phyloP scores from a whole-genome alignment of 2,113 vertebrate species.

The Mormyrus lacerda region DNA sequence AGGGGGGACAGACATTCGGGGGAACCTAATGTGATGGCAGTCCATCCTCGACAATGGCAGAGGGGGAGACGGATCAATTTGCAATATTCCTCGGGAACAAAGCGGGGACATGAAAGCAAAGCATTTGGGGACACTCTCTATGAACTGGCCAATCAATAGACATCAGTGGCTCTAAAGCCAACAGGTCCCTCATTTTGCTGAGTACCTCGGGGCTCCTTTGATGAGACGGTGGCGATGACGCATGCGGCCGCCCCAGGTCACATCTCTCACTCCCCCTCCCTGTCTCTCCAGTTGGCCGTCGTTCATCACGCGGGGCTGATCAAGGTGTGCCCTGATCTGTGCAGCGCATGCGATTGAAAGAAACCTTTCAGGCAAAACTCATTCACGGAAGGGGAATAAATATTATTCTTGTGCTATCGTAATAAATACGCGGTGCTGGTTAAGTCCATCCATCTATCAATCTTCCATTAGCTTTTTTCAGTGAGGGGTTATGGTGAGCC shows the following conservation, averaged over 20 bases:
- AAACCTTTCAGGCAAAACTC: not conserved
- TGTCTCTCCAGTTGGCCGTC: conserved; percentile 41
- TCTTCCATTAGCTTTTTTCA: not conserved
- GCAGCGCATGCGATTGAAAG: not conserved
- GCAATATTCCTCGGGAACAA: conserved; percentile 85
- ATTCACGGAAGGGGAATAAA: not conserved
- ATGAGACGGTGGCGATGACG: conserved; percentile 45
- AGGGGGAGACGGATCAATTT: conserved; percentile 43
- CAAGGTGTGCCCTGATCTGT: conserved; percentile 50
- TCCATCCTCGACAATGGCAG: conserved; percentile 68
- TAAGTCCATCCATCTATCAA: not conserved
- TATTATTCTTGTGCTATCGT: not conserved
- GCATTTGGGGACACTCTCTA: conserved; percentile 80
- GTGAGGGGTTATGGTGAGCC: not conserved
- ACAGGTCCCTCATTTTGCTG: conserved; percentile 60
- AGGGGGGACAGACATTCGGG: conserved; percentile 59
- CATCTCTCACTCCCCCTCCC: conserved; percentile 53
- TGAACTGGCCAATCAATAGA: conserved; percentile 95
- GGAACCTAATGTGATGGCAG: conserved; percentile 68
- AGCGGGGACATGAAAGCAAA: conserved; percentile 88
- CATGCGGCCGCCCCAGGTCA: conserved; percentile 52
- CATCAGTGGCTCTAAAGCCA: conserved; percentile 64
- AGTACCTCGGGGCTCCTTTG: conserved; percentile 53
- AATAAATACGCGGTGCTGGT: not conserved
- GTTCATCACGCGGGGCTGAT: conserved; percentile 45